Evolutionary conservation across 1,140 invertebrate genomes (phyloP).

Genomic region (Rhizoglyphus robini): DNA sequence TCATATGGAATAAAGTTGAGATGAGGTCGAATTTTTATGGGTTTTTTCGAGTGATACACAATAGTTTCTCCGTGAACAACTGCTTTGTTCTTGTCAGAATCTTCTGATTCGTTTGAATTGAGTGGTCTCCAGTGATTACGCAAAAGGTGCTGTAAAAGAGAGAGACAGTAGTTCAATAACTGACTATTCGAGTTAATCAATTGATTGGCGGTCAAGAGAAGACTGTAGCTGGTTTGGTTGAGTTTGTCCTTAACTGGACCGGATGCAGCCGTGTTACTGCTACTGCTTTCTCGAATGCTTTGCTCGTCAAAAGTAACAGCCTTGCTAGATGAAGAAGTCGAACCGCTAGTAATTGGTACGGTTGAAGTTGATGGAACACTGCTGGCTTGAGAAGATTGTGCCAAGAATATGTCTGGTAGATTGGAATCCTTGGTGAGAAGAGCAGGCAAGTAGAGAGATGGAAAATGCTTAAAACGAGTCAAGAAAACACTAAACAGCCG

Average conservation of each 20-base stretch:
- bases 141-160: not conserved
- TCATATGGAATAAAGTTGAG: slow-evolving; percentile 8
- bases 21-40: not conserved
- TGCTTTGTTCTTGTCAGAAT: not conserved
- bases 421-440: not conserved
- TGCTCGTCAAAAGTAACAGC: slow-evolving; percentile 4
- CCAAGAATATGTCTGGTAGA: not conserved
- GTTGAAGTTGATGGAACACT: slow-evolving; percentile 22
- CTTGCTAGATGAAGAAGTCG: not conserved
- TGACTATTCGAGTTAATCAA: not conserved
- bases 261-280: not conserved
- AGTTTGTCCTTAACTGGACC: not conserved
- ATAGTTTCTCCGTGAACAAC: not conserved
- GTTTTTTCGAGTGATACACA: slow-evolving; percentile 9
- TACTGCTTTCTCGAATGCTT: not conserved
- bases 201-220: slow-evolving; percentile 76
- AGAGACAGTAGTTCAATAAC: not conserved
- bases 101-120: not conserved
- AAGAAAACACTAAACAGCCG: slow-evolving; percentile 60
- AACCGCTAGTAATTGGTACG: slow-evolving; percentile 23
- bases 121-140: not conserved
- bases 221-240: slow-evolving; percentile 41
- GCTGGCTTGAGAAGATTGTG: not conserved
- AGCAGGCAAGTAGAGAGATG: not conserved
- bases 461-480: slow-evolving; percentile 50